Base-by-base conservation (phyloP, 2,113 vertebrate genomes). In the Tragelaphus scriptus region DNA sequence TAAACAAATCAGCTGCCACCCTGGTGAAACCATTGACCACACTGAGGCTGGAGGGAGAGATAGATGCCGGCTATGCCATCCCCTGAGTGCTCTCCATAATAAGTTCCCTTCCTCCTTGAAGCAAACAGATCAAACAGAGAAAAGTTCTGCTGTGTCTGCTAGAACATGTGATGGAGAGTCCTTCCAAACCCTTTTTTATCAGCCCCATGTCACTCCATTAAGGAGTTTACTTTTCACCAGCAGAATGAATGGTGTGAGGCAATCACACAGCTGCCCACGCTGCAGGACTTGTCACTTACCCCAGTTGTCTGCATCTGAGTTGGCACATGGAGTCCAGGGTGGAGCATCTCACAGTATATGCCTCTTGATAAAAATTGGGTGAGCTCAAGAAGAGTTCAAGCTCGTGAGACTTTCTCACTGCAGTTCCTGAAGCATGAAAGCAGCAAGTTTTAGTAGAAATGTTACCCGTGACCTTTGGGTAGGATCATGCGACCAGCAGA, bases 21-120 rank as follows among this genome's bases (percentile, higher is more conserved):
- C 19, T 63, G 85, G 85, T 63, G 59, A 6, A 40, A 59, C 19
- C 5, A 1, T 2, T 56, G 36, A 17, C 80, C 0, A 0, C 15
- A 10, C 28, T 14, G 53, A 28, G 58, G 32, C 23, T 40, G 8
- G 26, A 36, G 3, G 12, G 15, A 19, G 2, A 19, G 25, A 32
- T 7, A 32, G 59, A 6, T 6, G 5, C 8, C 7, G 1, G 8
- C 36, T 7, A 0, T 58, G 16, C 56, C 15, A 1, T 63, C 7
- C 30, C 49, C 5, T 0, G 26, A 80, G 10, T 32, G 28, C 49
- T 71, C 6, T 21, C 6, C 17, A 15, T 25, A 16, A 44, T 25
- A 32, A 11, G 4, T 25, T 89, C 30, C 84, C 6, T 32, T 40
- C 23, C 55, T 92, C 55, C 11, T 44, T 17, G 26, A 63, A 17